Conservation (phyloP, 2,888 invertebrate genomes). For the Oegoconia quadripuncta region DNA sequence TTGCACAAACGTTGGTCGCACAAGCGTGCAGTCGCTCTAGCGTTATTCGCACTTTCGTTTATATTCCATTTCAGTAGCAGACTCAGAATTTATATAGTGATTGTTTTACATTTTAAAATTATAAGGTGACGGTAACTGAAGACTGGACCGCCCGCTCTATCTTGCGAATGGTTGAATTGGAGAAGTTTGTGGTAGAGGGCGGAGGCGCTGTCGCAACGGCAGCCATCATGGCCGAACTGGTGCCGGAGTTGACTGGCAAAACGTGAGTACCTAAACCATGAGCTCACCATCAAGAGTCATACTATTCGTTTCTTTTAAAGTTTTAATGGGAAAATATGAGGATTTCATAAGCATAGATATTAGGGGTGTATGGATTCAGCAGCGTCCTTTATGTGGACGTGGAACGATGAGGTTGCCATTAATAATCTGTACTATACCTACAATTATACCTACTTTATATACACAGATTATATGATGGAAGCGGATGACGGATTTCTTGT, state of each 20-base stretch:
- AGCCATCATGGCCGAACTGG: constrained; percentile 88
- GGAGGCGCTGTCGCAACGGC: constrained; percentile 93
- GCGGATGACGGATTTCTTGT: too few relatives aligned
- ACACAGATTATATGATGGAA: too few relatives aligned
- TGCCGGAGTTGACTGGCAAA: constrained; percentile 89
- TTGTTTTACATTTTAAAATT: too few relatives aligned
- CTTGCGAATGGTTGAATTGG: constrained; percentile 86
- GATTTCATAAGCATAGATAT: too few relatives aligned
- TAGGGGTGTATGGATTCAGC: too few relatives aligned
- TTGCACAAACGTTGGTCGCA: not conserved
- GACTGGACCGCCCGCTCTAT: constrained; percentile 92
- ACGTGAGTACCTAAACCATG: constrained; percentile 70
- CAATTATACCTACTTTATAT: too few relatives aligned
- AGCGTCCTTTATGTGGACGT: not conserved
- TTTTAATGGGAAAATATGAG: too few relatives aligned
- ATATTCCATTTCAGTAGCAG: too few relatives aligned
- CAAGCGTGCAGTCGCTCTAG: not conserved
- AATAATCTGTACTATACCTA: too few relatives aligned
- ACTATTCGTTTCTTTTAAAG: too few relatives aligned
- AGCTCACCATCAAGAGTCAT: not conserved
- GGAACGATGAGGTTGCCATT: too few relatives aligned
- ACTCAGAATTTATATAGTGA: too few relatives aligned
- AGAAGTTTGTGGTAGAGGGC: constrained; percentile 95
- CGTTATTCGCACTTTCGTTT: not conserved
- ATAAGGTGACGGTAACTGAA: constrained; percentile 87